These are phyloP conservation scores for Physeter macrocephalus DNA, from an alignment of 2,113 vertebrate species.

Conservation along the genomic window DNA sequence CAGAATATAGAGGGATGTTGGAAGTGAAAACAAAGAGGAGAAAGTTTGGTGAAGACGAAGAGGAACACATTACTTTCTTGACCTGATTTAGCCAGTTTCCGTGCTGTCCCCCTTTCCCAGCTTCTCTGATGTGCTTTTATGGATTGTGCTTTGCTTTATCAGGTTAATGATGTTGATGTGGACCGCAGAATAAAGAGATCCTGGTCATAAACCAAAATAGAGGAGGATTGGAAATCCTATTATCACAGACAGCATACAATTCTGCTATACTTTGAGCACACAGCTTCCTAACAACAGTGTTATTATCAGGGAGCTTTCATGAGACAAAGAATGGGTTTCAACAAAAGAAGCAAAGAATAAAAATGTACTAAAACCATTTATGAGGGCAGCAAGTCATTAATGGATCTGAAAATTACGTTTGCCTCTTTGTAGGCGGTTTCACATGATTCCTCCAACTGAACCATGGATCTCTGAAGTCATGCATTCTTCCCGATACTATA, in stretches of 20 bases:
- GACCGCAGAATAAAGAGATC: background rate
- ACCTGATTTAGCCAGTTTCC: background rate
- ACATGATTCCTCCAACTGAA: background rate
- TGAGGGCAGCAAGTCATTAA: background rate
- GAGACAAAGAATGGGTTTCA: background rate
- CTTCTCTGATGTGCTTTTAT: background rate
- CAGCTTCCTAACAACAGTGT: background rate
- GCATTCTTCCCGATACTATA: too few species aligned
- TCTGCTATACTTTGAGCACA: background rate
- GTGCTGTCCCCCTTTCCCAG: background rate
- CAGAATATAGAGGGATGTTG: background rate
- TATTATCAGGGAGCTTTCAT: background rate
- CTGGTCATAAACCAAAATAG: background rate
- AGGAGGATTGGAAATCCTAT: background rate
- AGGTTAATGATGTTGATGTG: background rate
- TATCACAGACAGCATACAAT: background rate
- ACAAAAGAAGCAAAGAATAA: background rate
- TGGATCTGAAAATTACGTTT: background rate
- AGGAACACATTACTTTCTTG: background rate
- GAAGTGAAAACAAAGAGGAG: background rate
- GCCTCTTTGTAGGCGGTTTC: background rate
- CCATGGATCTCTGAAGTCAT: background rate
- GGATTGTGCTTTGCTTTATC: background rate
- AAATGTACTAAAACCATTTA: background rate
- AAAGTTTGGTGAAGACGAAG: background rate